Conservation (phyloP, 2,113 vertebrate species). For the Anarrhichthys ocellatus region DNA sequence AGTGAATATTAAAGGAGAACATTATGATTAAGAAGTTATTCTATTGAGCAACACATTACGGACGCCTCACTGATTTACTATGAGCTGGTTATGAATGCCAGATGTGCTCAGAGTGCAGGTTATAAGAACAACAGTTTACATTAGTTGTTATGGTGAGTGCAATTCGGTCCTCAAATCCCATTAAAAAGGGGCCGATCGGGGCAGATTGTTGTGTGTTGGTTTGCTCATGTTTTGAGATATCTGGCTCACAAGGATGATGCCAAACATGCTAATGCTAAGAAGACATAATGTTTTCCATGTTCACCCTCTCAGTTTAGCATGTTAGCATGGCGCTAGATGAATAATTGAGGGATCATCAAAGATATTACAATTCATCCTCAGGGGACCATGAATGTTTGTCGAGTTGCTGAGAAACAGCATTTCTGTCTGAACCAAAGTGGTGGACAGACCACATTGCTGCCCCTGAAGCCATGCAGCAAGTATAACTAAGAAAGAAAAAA, state of each 20-base stretch:
- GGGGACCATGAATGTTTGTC: not conserved
- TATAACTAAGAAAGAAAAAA: not conserved
- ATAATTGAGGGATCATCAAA: not conserved
- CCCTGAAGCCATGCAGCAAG: not conserved
- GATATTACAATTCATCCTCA: not conserved
- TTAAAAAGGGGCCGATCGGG: not conserved
- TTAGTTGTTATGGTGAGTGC: conserved; percentile 23
- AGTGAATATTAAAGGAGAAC: conserved; percentile 66
- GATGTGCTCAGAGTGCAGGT: conserved; percentile 49
- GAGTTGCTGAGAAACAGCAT: not conserved
- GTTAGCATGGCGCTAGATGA: not conserved
- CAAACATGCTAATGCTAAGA: not conserved
- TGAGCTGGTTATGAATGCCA: conserved; percentile 59
- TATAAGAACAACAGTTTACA: conserved; percentile 45
- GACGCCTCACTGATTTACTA: conserved; percentile 72
- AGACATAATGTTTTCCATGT: not conserved
- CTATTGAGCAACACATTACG: conserved; percentile 62
- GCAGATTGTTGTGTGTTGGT: not conserved
- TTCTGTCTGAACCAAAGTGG: not conserved
- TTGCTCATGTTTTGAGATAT: not conserved
- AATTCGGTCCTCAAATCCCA: conserved; percentile 16
- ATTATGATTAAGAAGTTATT: conserved; percentile 68
- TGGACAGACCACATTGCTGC: not conserved
- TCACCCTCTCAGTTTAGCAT: not conserved
- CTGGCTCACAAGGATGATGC: not conserved